Evolutionary conservation across 2,113 vertebrate species (phyloP).

Genomic region (Pimephales promelas): DNA sequence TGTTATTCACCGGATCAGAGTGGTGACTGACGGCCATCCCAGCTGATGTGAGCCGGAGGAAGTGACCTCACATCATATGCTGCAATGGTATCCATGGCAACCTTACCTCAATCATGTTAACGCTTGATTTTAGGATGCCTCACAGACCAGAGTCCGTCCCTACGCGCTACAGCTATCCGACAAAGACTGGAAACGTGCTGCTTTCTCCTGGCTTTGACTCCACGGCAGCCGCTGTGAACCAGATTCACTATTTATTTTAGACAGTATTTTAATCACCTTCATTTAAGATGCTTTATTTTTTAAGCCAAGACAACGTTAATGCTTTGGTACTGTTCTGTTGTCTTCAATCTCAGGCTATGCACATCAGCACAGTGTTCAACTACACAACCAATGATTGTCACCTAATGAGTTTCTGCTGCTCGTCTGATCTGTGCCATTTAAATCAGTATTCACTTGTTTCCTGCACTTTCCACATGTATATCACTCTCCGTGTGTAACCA

Average conservation of each 20-base stretch:
- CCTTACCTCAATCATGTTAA: neutral
- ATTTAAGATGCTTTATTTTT: slow-evolving; percentile 33
- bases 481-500: slow-evolving; percentile 14
- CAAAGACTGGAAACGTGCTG: neutral
- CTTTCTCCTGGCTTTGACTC: slow-evolving; percentile 9
- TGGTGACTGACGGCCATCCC: neutral
- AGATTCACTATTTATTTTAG: slow-evolving; percentile 26
- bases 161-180: no score
- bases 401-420: neutral
- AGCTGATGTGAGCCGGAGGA: neutral
- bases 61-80: neutral
- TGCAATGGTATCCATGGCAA: neutral
- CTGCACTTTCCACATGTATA: slow-evolving; percentile 1
- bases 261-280: slow-evolving; percentile 6
- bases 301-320: neutral
- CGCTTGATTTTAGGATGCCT: neutral
- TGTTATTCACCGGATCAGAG: neutral
- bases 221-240: neutral
- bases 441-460: neutral
- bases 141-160: neutral
- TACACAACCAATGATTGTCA: slow-evolving; percentile 4
- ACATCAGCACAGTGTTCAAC: slow-evolving; percentile 14
- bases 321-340: slow-evolving; percentile 29
- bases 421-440: slow-evolving; percentile 4
- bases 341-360: slow-evolving; percentile 39